A percentile compares a stretch with the other conserved stretches of the same genome.
Conservation (phyloP, 2,888 invertebrate species). For the Leptothorax acervorum region DNA sequence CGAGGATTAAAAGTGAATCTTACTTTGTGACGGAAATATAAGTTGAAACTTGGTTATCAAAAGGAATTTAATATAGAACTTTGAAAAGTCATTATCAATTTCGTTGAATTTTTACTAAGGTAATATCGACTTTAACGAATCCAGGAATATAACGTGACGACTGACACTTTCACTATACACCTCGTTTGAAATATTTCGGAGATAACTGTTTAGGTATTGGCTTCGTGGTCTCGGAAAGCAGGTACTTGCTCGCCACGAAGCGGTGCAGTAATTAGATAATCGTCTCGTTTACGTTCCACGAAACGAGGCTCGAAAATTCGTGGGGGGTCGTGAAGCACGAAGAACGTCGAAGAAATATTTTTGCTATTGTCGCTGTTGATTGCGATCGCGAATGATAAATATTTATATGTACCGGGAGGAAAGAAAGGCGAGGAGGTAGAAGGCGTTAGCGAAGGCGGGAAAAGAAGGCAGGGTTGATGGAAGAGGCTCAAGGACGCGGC, state of each 20-base stretch:
- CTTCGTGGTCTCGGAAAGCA: background rate
- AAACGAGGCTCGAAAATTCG: background rate
- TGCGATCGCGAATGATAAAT: slow-evolving; percentile 36
- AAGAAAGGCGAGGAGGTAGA: slow-evolving; percentile 10
- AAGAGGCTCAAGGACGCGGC: slow-evolving; percentile 68
- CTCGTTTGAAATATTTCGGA: background rate
- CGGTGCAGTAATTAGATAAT: slow-evolving; percentile 18
- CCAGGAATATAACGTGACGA: background rate
- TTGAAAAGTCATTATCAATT: slow-evolving; percentile 20
- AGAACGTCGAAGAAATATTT: slow-evolving; percentile 9
- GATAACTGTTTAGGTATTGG: background rate
- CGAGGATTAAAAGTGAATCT: slow-evolving; percentile 35
- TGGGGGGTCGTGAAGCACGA: background rate
- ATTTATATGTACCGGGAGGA: slow-evolving; percentile 8
- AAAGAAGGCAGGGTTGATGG: slow-evolving; percentile 60
- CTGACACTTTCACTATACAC: background rate
- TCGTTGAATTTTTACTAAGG: background rate
- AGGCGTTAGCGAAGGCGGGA: slow-evolving; percentile 54
- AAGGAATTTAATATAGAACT: slow-evolving; percentile 28
- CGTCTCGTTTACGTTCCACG: slow-evolving; percentile 14
- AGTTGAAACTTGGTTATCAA: background rate
- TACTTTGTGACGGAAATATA: slow-evolving; percentile 18
- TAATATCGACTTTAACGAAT: slow-evolving; percentile 23
- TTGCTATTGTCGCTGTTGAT: slow-evolving; percentile 30
- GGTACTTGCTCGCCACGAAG: background rate